Conservation (phyloP, 2,888 invertebrate genomes). For the Protula sp. region DNA sequence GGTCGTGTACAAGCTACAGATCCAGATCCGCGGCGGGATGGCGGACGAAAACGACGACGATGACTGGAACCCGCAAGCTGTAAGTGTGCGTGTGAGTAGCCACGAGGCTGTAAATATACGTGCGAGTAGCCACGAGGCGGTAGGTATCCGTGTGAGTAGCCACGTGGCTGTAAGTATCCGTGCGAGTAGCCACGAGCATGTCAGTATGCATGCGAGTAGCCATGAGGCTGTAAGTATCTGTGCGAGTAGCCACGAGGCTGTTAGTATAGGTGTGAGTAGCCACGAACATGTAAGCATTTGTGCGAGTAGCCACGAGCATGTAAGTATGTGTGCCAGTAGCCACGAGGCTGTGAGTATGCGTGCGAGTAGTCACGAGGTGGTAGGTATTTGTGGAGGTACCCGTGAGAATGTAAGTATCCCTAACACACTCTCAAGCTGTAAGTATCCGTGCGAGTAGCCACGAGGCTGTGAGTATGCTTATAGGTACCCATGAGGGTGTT, state of each 20-base stretch:
- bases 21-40: conserved; percentile 12
- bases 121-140: too few species aligned
- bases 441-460: neutral
- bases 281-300: too few species aligned
- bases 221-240: too few species aligned
- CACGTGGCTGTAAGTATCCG: too few species aligned
- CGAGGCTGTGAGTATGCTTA: neutral
- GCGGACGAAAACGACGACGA: neutral
- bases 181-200: neutral
- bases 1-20: conserved; percentile 20
- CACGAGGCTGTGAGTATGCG: neutral
- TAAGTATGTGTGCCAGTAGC: neutral
- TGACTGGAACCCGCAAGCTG: conserved; percentile 24
- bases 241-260: too few species aligned
- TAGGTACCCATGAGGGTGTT: too few species aligned
- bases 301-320: neutral
- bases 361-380: neutral
- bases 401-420: too few species aligned
- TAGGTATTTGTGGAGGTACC: too few species aligned
- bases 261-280: too few species aligned
- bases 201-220: neutral
- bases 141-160: too few species aligned
- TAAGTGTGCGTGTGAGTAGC: neutral
- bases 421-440: neutral
- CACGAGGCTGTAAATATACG: too few species aligned